A percentile compares a stretch with the other conserved stretches of the same genome.
These are phyloP conservation scores for Subacronicta megacephala DNA, from an alignment of 2,888 invertebrate genomes.

Conservation along the genomic window DNA sequence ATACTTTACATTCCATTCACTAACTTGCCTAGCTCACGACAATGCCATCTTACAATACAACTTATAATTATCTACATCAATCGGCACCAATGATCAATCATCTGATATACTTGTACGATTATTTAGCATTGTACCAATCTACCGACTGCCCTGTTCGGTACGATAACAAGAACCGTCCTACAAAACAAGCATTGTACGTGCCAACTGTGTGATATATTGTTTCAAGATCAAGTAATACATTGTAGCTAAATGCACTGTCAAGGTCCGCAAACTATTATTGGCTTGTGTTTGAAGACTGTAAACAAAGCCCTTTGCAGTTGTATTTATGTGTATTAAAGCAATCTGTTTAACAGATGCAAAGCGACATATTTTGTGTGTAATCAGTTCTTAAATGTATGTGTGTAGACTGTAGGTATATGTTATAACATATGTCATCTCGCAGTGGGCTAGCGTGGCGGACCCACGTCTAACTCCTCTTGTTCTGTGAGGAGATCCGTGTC, in stretches of 20 bases:
- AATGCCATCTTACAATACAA: too few species aligned
- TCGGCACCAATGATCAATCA: constrained; percentile 26
- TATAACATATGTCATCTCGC: too few species aligned
- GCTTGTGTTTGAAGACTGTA: constrained; percentile 20
- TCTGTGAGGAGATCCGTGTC: too few species aligned
- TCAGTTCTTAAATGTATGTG: background rate
- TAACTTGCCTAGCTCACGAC: constrained; percentile 8
- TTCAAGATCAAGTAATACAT: constrained; percentile 14
- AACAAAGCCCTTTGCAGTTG: constrained; percentile 20
- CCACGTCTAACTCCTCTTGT: too few species aligned
- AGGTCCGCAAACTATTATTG: constrained; percentile 43
- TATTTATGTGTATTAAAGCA: background rate
- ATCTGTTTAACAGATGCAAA: constrained; percentile 6
- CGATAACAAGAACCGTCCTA: constrained; percentile 35
- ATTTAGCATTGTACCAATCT: constrained; percentile 14
- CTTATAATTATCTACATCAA: constrained; percentile 13
- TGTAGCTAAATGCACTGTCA: constrained; percentile 29
- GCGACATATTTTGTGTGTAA: background rate
- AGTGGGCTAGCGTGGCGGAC: too few species aligned
- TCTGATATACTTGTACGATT: constrained; percentile 15
- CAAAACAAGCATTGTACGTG: constrained; percentile 61
- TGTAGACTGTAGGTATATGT: too few species aligned
- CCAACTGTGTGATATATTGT: constrained; percentile 45
- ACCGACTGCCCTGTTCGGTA: constrained; percentile 39
- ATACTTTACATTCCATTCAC: constrained; percentile 12